Conservation (phyloP, 2,888 invertebrate species). For the Drosophila flavopinicola region DNA sequence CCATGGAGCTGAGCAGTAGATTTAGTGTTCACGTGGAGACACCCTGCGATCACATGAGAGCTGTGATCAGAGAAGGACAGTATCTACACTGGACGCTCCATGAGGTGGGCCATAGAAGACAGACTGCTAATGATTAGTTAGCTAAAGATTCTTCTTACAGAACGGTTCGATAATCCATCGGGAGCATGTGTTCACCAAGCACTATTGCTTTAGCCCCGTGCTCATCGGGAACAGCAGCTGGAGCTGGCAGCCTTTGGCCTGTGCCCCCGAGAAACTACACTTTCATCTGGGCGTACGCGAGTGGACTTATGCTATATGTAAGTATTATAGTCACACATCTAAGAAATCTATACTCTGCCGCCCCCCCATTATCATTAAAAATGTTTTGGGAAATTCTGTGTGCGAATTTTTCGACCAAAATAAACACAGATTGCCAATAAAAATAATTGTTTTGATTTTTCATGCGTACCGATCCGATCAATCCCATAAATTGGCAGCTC, state of each 20-base stretch:
- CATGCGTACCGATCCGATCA: conserved; percentile 23
- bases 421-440: conserved; percentile 46
- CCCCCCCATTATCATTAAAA: conserved; percentile 20
- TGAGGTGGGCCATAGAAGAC: conserved; percentile 37
- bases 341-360: neutral
- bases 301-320: conserved; percentile 81
- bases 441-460: conserved; percentile 46
- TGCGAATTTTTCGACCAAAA: conserved; percentile 13
- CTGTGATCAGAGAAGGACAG: conserved; percentile 46
- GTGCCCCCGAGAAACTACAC: conserved; percentile 69
- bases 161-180: conserved; percentile 74
- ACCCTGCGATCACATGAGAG: conserved; percentile 76
- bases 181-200: conserved; percentile 66
- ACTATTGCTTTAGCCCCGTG: conserved; percentile 72
- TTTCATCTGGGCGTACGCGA: conserved; percentile 73
- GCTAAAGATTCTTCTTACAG: conserved; percentile 14
- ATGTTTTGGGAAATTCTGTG: conserved; percentile 10
- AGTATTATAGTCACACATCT: conserved; percentile 36
- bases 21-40: conserved; percentile 67
- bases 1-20: conserved; percentile 34
- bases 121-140: neutral
- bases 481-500: conserved; percentile 21
- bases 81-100: conserved; percentile 63
- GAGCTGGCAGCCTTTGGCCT: conserved; percentile 80
- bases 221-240: conserved; percentile 51